Evolutionary conservation across 1,140 invertebrate genomes (phyloP).

Genomic region (Hylaeus anthracinus): DNA sequence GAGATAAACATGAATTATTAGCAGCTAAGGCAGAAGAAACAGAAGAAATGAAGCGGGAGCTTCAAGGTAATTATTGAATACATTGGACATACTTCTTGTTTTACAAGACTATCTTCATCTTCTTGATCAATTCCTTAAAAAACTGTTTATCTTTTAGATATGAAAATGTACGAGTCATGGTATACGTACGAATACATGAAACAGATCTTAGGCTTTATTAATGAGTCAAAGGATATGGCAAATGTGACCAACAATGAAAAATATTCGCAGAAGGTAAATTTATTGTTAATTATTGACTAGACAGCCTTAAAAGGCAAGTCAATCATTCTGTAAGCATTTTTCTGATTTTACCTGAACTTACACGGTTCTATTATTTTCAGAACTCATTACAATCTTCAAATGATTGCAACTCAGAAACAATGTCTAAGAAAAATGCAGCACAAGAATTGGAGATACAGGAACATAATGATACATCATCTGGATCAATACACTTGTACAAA

Average conservation of each 20-base stretch:
- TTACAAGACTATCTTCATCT: too few relatives aligned
- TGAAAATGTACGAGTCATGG: slow-evolving; percentile 59
- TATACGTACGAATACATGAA: slow-evolving; percentile 57
- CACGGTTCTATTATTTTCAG: slow-evolving; percentile 25
- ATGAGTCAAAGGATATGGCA: slow-evolving; percentile 58
- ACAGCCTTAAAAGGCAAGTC: too few relatives aligned
- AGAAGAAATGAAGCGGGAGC: slow-evolving; percentile 59
- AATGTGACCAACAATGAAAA: slow-evolving; percentile 31
- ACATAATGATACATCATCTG: slow-evolving; percentile 12
- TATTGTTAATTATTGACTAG: not conserved
- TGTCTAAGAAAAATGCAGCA: slow-evolving; percentile 14
- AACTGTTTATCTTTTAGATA: slow-evolving; percentile 38
- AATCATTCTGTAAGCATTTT: not conserved
- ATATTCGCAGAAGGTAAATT: slow-evolving; percentile 41
- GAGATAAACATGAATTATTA: slow-evolving; percentile 42
- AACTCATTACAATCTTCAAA: slow-evolving; percentile 27
- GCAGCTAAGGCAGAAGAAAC: slow-evolving; percentile 41
- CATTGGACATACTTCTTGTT: too few relatives aligned
- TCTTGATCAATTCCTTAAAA: not conserved
- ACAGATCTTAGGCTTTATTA: slow-evolving; percentile 47
- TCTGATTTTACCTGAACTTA: too few relatives aligned
- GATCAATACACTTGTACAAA: slow-evolving; percentile 19
- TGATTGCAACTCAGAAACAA: slow-evolving; percentile 10
- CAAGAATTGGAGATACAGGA: slow-evolving; percentile 35
- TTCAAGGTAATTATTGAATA: slow-evolving; percentile 50